Percentiles rank a stretch among this genome's conserved stretches.
Evolutionary conservation across 2,888 invertebrate species (phyloP).

Genomic region (Mythimna pallens): DNA sequence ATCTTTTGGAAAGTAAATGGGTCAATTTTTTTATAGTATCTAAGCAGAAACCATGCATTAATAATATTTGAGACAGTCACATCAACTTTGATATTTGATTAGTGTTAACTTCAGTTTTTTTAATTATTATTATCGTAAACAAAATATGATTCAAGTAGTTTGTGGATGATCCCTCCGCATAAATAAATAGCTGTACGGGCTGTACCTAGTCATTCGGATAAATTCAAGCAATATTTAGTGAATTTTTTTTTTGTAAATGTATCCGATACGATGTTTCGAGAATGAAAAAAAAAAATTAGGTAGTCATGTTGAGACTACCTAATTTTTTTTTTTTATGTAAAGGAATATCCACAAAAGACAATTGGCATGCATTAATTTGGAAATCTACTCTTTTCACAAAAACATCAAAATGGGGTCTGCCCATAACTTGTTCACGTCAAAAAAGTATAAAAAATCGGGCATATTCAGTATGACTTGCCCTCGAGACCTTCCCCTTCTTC

Average conservation of each 20-base stretch:
- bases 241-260: neutral
- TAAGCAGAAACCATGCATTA: neutral
- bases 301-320: neutral
- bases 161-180: slow-evolving; percentile 34
- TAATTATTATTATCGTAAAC: neutral
- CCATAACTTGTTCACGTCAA: slow-evolving; percentile 27
- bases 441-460: slow-evolving; percentile 77
- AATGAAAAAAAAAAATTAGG: too few relatives aligned
- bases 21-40: neutral
- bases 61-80: slow-evolving; percentile 12
- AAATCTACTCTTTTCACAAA: slow-evolving; percentile 26
- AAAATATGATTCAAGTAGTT: slow-evolving; percentile 2
- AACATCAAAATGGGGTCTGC: slow-evolving; percentile 34
- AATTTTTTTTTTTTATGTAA: neutral
- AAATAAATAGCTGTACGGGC: neutral
- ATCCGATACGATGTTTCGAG: too few relatives aligned
- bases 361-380: slow-evolving; percentile 4
- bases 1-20: neutral
- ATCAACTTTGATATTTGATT: slow-evolving; percentile 7
- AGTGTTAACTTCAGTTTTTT: neutral
- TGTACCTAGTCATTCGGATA: neutral
- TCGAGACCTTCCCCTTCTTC: slow-evolving; percentile 94
- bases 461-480: slow-evolving; percentile 88
- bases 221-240: neutral
- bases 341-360: slow-evolving; percentile 14